phyloP scores from a whole-genome alignment of 2,888 invertebrate species.

The Phengaris alcon region DNA sequence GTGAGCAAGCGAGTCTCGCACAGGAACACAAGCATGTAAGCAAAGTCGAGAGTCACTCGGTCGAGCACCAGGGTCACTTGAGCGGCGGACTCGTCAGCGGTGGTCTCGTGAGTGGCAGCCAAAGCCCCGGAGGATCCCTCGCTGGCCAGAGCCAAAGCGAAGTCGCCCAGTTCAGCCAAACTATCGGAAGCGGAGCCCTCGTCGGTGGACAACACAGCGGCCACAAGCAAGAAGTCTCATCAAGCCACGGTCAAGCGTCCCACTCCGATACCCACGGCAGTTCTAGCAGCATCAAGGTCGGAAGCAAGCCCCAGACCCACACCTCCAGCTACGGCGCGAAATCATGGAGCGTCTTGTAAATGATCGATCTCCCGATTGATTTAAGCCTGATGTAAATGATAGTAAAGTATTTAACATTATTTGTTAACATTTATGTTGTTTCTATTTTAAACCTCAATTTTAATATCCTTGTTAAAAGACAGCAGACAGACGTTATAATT shows the following conservation, averaged over 20 bases:
- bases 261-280: neutral
- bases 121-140: neutral
- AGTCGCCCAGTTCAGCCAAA: neutral
- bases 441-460: neutral
- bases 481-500: no score
- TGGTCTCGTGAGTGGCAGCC: no score
- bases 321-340: neutral
- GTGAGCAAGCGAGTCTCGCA: neutral
- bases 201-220: no score
- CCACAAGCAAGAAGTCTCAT: neutral
- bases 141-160: neutral
- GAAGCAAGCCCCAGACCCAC: neutral
- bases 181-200: neutral
- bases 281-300: neutral
- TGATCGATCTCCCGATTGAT: neutral
- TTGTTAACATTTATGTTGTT: neutral
- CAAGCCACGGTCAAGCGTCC: neutral
- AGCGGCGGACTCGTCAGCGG: constrained; percentile 10
- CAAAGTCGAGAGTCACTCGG: neutral
- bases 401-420: constrained; percentile 8
- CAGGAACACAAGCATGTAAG: neutral
- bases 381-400: constrained; percentile 8
- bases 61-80: no score
- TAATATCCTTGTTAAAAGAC: neutral
- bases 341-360: neutral